These are phyloP conservation scores for Ephestia elutella DNA, from an alignment of 1,140 invertebrate genomes.

Conservation along the genomic window DNA sequence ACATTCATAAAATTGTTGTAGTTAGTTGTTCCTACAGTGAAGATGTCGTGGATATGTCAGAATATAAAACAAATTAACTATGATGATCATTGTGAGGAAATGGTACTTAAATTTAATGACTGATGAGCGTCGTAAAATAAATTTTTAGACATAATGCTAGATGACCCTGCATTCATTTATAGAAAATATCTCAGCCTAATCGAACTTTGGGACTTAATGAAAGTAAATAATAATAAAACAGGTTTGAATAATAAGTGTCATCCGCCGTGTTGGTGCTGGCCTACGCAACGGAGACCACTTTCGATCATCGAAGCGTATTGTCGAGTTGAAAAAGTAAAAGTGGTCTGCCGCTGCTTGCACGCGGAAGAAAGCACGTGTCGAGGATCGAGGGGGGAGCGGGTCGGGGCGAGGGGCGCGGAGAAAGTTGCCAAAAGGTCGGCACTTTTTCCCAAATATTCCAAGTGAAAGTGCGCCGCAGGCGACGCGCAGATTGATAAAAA, in stretches of 20 bases:
- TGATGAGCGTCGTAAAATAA: too few species aligned
- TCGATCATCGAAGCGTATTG: conserved; percentile 9
- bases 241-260: neutral
- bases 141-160: too few species aligned
- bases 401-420: conserved; percentile 29
- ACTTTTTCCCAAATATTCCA: conserved; percentile 72
- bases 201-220: too few species aligned
- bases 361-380: conserved; percentile 28
- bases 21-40: too few species aligned
- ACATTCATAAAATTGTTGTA: too few species aligned
- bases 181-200: too few species aligned
- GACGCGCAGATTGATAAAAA: conserved; percentile 53
- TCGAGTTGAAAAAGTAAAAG: conserved; percentile 31
- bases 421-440: conserved; percentile 69
- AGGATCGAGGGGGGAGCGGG: conserved; percentile 15
- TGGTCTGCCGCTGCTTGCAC: conserved; percentile 18
- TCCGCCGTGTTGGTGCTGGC: neutral
- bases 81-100: too few species aligned
- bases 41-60: too few species aligned
- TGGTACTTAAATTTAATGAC: too few species aligned
- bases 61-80: too few species aligned
- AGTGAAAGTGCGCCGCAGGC: conserved; percentile 61
- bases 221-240: too few species aligned
- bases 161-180: too few species aligned
- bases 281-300: conserved; percentile 8